Base-by-base conservation (phyloP, 1,140 invertebrate genomes). In the Thereuonema tuberculata region DNA sequence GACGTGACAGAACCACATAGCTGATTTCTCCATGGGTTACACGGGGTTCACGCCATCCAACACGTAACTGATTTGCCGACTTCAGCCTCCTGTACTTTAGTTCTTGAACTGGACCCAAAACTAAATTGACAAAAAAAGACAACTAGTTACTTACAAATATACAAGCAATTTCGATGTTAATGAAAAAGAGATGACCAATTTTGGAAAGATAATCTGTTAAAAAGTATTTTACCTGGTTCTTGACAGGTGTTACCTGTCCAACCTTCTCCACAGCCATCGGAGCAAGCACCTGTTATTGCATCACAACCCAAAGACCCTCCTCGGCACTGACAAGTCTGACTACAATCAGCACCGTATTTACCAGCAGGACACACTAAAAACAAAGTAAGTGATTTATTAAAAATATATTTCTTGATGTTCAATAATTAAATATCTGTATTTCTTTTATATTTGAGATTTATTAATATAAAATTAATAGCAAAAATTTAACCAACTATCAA, bases 191-290 rank as follows among this genome's bases (percentile, higher is more conserved):
- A n/a, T n/a, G n/a, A n/a, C n/a, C n/a, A n/a, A n/a, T n/a, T n/a
- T n/a, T n/a, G n/a, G n/a, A n/a, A n/a, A n/a, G n/a, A n/a, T n/a
- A n/a, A n/a, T n/a, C n/a, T n/a, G n/a, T n/a, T n/a, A n/a, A n/a
- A n/a, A n/a, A n/a, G n/a, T n/a, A n/a, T 17, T 23, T 60, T 60
- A 64, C 63, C 57, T 9, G 24, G 23, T 43, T 59, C 27, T 27
- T 64, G 63, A 21, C 63, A 64, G 2, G 58, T 62, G 23, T 58
- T 58, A 23, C 63, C 63, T 23, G 56, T 58, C 61, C 61, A 64
- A 15, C 63, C 63, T 25, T 58, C 58, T 47, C 52, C 24, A 24
- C 63, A 64, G 21, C 61, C 63, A 1, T 15, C 27, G 12, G 52
- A 43, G 49, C 63, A 64, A 21, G 50, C 52, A 1, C 63, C 63